Evolutionary conservation across 2,888 invertebrate genomes (phyloP).

Genomic region (Microlaimidae sp.): DNA sequence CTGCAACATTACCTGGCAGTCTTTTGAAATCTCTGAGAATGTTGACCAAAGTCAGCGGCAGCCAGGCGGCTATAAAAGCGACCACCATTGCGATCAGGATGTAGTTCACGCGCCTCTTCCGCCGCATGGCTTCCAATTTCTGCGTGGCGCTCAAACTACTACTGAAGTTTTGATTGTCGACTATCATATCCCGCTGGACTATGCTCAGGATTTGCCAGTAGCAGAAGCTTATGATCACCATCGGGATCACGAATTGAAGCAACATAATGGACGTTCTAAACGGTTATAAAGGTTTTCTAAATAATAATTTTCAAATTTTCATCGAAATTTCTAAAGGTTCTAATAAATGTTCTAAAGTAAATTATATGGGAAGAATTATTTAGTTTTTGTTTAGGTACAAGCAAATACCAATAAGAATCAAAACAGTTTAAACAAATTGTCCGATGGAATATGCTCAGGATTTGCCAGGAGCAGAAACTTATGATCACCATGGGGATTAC

Average conservation of each 20-base stretch:
- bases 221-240: slow-evolving; percentile 74
- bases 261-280: slow-evolving; percentile 61
- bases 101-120: slow-evolving; percentile 74
- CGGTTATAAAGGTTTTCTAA: too few relatives aligned
- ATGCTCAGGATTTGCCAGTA: slow-evolving; percentile 52
- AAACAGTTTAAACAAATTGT: too few relatives aligned
- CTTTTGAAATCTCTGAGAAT: slow-evolving; percentile 29
- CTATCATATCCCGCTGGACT: slow-evolving; percentile 7
- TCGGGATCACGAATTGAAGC: slow-evolving; percentile 77
- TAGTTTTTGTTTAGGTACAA: too few relatives aligned
- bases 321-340: too few relatives aligned
- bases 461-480: not conserved
- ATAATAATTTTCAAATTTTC: too few relatives aligned
- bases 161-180: slow-evolving; percentile 2
- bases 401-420: too few relatives aligned
- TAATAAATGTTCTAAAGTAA: too few relatives aligned
- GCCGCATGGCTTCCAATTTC: slow-evolving; percentile 39
- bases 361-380: too few relatives aligned
- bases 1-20: too few relatives aligned
- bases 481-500: not conserved
- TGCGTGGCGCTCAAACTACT: not conserved
- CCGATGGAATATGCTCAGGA: too few relatives aligned
- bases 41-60: slow-evolving; percentile 30
- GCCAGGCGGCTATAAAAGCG: slow-evolving; percentile 31
- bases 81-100: slow-evolving; percentile 91